Percentiles rank a stretch among this genome's conserved stretches.
phyloP scores from a whole-genome alignment of 2,797 vertebrate genomes.

The Siniperca undulata region DNA sequence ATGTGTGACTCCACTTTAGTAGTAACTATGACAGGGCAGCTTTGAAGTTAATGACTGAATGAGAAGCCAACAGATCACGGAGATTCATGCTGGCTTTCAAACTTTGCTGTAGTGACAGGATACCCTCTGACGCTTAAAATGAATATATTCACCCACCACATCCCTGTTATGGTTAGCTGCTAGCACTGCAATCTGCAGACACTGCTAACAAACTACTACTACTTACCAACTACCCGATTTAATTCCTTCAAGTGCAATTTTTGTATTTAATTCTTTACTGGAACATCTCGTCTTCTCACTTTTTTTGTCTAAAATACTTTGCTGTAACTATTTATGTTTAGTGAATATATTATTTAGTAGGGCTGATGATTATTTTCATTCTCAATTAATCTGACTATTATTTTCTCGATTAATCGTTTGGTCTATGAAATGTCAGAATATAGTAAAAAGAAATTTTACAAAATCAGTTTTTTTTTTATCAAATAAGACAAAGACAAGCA shows the following conservation, averaged over 20 bases:
- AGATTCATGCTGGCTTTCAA: constrained; percentile 49
- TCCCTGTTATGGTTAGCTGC: neutral
- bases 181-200: constrained; percentile 4
- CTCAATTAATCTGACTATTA: neutral
- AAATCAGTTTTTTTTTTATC: neutral
- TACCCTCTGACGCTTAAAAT: constrained; percentile 8
- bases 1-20: constrained; percentile 36
- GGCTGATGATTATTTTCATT: neutral
- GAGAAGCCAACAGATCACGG: constrained; percentile 39
- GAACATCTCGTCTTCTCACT: neutral
- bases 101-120: constrained; percentile 28
- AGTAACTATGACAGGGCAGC: constrained; percentile 35
- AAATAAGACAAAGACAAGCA: neutral
- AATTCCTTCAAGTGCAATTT: neutral
- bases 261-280: neutral
- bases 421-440: neutral
- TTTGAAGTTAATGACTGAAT: constrained; percentile 53
- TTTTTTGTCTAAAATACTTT: neutral
- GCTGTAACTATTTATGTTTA: neutral
- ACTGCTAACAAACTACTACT: neutral
- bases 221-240: neutral
- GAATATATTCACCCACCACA: neutral
- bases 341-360: neutral
- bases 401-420: neutral
- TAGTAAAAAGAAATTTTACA: neutral